A percentile compares a stretch with the other conserved stretches of the same genome.
Evolutionary conservation across 2,888 invertebrate species (phyloP).

Genomic region (Rhagium mordax): DNA sequence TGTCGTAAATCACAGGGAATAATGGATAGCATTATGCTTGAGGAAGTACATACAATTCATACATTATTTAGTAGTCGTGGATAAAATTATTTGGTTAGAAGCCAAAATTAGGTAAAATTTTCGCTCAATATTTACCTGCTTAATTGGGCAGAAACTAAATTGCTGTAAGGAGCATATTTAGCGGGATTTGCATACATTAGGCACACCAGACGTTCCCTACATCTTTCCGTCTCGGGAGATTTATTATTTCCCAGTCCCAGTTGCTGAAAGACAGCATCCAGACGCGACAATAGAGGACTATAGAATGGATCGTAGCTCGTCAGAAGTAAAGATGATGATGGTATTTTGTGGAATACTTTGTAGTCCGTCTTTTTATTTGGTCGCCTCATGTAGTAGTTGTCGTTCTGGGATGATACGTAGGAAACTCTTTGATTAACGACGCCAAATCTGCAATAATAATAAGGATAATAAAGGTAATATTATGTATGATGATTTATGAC

Average conservation of each 20-base stretch:
- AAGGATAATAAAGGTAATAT: constrained; percentile 6
- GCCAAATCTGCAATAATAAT: constrained; percentile 70
- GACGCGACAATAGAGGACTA: constrained; percentile 86
- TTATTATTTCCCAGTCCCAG: constrained; percentile 74
- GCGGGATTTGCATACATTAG: constrained; percentile 91
- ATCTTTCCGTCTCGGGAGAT: constrained; percentile 76
- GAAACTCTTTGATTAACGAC: constrained; percentile 77
- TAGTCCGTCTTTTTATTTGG: constrained; percentile 76
- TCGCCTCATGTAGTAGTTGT: constrained; percentile 77
- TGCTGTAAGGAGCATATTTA: constrained; percentile 91
- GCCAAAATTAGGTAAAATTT: neutral
- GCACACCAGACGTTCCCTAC: constrained; percentile 88
- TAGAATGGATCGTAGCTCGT: constrained; percentile 94
- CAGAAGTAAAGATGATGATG: constrained; percentile 84
- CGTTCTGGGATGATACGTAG: constrained; percentile 73
- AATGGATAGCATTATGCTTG: too few species aligned
- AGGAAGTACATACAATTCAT: too few species aligned
- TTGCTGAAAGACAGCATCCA: constrained; percentile 87
- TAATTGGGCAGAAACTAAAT: constrained; percentile 88
- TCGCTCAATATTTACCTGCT: constrained; percentile 79
- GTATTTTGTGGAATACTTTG: constrained; percentile 90
- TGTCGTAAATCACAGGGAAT: too few species aligned
- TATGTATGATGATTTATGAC: neutral
- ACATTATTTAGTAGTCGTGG: too few species aligned
- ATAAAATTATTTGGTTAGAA: neutral